A percentile compares a stretch with the other conserved stretches of the same genome.
phyloP scores from a whole-genome alignment of 2,113 vertebrate genomes.

The Brachyhypopomus occidentalis region DNA sequence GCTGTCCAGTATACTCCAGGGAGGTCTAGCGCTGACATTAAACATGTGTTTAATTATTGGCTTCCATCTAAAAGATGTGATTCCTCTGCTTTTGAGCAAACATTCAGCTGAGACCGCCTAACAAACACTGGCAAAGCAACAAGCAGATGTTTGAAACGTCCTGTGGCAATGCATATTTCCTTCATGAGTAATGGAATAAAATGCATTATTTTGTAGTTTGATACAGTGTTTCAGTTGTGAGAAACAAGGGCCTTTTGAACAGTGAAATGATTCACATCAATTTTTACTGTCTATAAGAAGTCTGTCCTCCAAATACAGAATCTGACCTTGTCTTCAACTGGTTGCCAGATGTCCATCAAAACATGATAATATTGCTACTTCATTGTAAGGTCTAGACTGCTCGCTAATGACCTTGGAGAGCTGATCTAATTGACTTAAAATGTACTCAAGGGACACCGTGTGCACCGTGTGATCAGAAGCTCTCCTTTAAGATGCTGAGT shows the following conservation, averaged over 20 bases:
- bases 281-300: neutral
- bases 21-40: slow-evolving; percentile 45
- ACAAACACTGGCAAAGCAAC: neutral
- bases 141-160: neutral
- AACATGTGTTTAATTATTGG: slow-evolving; percentile 51
- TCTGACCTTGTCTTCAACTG: neutral
- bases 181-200: neutral
- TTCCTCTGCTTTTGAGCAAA: slow-evolving; percentile 33
- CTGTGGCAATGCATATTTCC: slow-evolving; percentile 1
- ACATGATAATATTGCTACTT: neutral
- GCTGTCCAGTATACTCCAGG: slow-evolving; percentile 30
- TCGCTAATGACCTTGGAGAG: slow-evolving; percentile 6
- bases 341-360: no score
- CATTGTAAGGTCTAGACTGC: neutral
- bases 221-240: neutral
- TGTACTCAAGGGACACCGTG: neutral
- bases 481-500: slow-evolving; percentile 19
- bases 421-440: slow-evolving; percentile 30
- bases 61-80: slow-evolving; percentile 35
- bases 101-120: slow-evolving; percentile 1
- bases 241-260: neutral
- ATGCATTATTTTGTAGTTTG: neutral
- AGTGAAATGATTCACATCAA: neutral
- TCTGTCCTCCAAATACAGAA: neutral
- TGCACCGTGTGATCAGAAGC: neutral